Conservation (phyloP, 2,888 invertebrate genomes). For the Cordylochernes scorpioides region DNA sequence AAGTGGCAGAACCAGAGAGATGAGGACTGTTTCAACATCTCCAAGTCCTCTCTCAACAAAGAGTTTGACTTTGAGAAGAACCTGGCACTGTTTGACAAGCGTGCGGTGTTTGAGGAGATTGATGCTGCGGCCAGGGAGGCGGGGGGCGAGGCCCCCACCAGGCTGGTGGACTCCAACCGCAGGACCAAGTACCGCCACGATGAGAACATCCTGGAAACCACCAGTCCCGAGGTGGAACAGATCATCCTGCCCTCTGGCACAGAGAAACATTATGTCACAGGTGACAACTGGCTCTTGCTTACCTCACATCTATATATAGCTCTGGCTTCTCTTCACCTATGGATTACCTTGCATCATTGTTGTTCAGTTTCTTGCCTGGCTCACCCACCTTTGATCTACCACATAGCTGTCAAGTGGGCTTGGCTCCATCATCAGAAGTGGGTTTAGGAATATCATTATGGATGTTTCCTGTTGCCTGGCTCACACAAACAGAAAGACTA, state of each 20-base stretch:
- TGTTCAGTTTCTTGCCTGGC: too few species aligned
- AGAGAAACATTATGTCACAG: conserved; percentile 37
- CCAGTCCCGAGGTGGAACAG: conserved; percentile 36
- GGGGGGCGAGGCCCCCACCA: conserved; percentile 32
- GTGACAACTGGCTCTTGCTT: too few species aligned
- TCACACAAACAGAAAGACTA: too few species aligned
- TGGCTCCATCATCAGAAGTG: too few species aligned
- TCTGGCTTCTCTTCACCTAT: too few species aligned
- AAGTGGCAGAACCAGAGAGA: conserved; percentile 29
- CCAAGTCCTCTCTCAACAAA: conserved; percentile 33
- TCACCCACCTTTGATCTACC: too few species aligned
- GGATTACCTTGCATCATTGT: too few species aligned
- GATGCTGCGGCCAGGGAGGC: conserved; percentile 32
- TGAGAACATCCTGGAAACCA: conserved; percentile 47
- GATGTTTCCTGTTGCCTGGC: too few species aligned
- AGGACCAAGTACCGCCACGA: conserved; percentile 42
- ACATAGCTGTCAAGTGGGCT: too few species aligned
- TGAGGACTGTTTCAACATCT: conserved; percentile 49
- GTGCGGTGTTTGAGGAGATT: conserved; percentile 46
- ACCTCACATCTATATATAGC: too few species aligned
- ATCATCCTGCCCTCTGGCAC: conserved; percentile 40
- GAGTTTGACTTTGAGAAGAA: conserved; percentile 90
- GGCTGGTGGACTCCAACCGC: conserved; percentile 24
- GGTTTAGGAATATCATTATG: too few species aligned
- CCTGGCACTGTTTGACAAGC: conserved; percentile 62